Percentiles rank a stretch among this genome's conserved stretches.
These are phyloP conservation scores for Xanthorhoe designata DNA, from an alignment of 2,888 invertebrate species.

Conservation along the genomic window DNA sequence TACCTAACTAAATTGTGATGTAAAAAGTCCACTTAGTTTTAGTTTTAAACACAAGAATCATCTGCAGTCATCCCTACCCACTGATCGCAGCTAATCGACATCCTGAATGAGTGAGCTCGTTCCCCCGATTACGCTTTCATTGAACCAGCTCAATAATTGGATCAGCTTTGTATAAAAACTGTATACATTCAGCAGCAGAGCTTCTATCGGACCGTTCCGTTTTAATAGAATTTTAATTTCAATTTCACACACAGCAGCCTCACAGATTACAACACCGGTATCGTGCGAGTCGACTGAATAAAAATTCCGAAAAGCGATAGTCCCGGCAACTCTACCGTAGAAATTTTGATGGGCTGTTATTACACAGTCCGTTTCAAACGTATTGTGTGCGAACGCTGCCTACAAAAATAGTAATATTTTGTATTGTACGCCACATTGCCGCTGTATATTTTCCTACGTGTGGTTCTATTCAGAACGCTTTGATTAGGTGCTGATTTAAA, in stretches of 20 bases:
- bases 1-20: not conserved
- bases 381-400: constrained; percentile 67
- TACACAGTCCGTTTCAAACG: constrained; percentile 79
- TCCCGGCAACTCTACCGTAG: constrained; percentile 72
- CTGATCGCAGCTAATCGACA: constrained; percentile 33
- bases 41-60: constrained; percentile 26
- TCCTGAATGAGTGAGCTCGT: constrained; percentile 39
- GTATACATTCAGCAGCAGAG: constrained; percentile 7
- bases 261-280: constrained; percentile 69
- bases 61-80: constrained; percentile 31
- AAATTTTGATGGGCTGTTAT: constrained; percentile 80
- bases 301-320: constrained; percentile 65
- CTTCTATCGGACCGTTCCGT: constrained; percentile 54
- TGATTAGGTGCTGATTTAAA: constrained; percentile 47
- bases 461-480: constrained; percentile 38
- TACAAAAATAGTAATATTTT: constrained; percentile 62
- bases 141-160: constrained; percentile 40
- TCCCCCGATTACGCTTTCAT: constrained; percentile 40
- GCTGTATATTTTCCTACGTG: constrained; percentile 47
- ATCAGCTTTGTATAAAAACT: constrained; percentile 50
- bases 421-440: constrained; percentile 51
- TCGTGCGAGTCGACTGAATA: constrained; percentile 59
- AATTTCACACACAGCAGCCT: constrained; percentile 77
- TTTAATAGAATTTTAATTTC: constrained; percentile 82
- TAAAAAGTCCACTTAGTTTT: constrained; percentile 11